A percentile compares a stretch with the other conserved stretches of the same genome.
phyloP scores from a whole-genome alignment of 2,113 vertebrate genomes.

The Dasyprocta punctata region DNA sequence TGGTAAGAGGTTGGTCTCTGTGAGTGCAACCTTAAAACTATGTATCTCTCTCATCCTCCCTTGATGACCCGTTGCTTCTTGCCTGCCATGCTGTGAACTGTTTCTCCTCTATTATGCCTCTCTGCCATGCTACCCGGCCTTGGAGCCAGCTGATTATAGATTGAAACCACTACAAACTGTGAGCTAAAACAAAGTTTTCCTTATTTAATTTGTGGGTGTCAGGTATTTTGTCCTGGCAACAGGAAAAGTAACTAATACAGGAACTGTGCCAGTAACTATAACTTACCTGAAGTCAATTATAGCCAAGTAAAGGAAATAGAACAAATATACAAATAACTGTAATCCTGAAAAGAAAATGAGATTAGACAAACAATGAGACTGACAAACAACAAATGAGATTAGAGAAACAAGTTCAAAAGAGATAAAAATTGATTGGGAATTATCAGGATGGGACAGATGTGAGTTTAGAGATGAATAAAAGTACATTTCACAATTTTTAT shows the following conservation, averaged over 20 bases:
- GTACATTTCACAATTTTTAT: slow-evolving; percentile 8
- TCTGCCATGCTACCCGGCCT: background rate
- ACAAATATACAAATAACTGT: slow-evolving; percentile 20
- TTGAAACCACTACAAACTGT: background rate
- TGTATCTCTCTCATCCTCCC: background rate
- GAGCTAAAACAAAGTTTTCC: background rate
- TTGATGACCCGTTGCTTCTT: background rate
- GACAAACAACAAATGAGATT: background rate
- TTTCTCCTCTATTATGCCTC: background rate
- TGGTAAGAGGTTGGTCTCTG: background rate
- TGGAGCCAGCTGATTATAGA: background rate
- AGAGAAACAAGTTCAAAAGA: slow-evolving; percentile 44
- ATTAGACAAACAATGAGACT: background rate
- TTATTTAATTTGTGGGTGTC: background rate
- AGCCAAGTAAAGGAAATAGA: slow-evolving; percentile 42
- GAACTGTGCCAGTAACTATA: background rate
- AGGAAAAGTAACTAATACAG: background rate
- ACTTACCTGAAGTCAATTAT: slow-evolving; percentile 36
- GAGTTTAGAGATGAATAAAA: slow-evolving; percentile 19
- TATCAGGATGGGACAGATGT: background rate
- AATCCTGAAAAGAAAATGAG: slow-evolving; percentile 21
- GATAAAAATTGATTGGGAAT: background rate
- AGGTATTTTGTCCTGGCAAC: background rate
- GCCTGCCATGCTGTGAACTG: background rate
- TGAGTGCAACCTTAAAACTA: background rate